Evolutionary conservation across 2,797 vertebrate species (phyloP), one percentile per base, ranked within the genome.

Genomic region (Ctenopoma kingsleyae): DNA sequence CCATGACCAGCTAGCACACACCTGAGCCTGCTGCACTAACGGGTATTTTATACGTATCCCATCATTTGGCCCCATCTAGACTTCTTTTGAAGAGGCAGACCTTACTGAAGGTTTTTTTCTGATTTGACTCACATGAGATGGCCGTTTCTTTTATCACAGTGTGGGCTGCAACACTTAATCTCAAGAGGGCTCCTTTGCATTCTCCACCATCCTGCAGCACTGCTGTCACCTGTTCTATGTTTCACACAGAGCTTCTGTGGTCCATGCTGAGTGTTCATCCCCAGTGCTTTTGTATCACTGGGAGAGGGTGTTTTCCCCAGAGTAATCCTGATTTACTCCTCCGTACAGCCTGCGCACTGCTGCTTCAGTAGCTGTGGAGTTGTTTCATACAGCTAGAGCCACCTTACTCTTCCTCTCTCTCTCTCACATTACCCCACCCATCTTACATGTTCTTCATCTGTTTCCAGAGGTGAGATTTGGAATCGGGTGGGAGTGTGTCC

Each of bases 401-500:
- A 76, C 62, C 71, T 47, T 51, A 51, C 76, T 74, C 75, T 73
- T 50, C 70, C 59, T 55, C 22, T 77, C 60, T 77, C 60, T 65
- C n/a, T n/a, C 71, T 68, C 9, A 73, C 2, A 19, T 59, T 68
- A 83, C 90, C 81, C 84, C 86, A 76, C 87, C 89, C 88, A 69
- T 85, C 47, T 74, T 79, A 85, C 82, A 83, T 65, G 70, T 74
- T 84, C 67, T 68, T 90, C 80, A 75, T 86, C 84, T 83, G 82
- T 89, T 91, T 91, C 83, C 82, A 85, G 86, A 87, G 88, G 85
- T 90, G 82, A 82, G 86, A 83, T 87, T 88, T 79, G 68, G 86
- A 86, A 78, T 74, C 27, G 63, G 64, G 86, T 90, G 85, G 91
- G 89, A 90, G 92, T 92, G 93, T 94, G 88, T 92, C 93, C 86